phyloP scores from a whole-genome alignment of 2,113 vertebrate genomes.

The Passer montanus region DNA sequence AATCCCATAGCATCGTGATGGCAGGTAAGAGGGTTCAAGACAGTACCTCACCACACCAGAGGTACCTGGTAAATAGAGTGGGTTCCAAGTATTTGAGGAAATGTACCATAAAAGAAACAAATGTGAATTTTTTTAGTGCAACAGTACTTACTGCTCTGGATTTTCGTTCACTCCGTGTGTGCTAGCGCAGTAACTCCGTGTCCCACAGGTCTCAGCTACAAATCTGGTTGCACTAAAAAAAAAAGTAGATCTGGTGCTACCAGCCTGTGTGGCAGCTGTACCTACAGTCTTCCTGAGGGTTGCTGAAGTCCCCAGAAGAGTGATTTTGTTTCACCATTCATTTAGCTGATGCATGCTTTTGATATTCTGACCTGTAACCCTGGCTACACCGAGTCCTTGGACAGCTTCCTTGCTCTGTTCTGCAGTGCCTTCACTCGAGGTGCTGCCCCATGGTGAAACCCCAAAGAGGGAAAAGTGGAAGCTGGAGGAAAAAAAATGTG shows the following conservation, averaged over 20 bases:
- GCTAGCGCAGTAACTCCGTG: slow-evolving; percentile 43
- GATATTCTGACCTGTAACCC: slow-evolving; percentile 51
- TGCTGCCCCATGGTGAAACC: slow-evolving; percentile 58
- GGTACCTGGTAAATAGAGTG: not conserved
- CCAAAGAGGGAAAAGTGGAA: slow-evolving; percentile 9
- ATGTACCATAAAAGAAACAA: not conserved
- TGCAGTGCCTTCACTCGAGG: slow-evolving; percentile 47
- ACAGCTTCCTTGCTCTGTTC: slow-evolving; percentile 51
- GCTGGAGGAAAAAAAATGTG: slow-evolving; percentile 60
- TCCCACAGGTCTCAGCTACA: slow-evolving; percentile 43
- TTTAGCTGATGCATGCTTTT: slow-evolving; percentile 67
- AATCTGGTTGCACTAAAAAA: slow-evolving; percentile 36
- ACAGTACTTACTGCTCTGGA: slow-evolving; percentile 31
- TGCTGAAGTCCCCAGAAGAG: slow-evolving; percentile 31
- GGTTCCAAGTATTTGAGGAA: slow-evolving; percentile 9
- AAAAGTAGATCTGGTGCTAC: slow-evolving; percentile 19
- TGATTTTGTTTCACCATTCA: slow-evolving; percentile 19
- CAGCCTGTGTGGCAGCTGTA: slow-evolving; percentile 53
- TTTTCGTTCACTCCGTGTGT: slow-evolving; percentile 47
- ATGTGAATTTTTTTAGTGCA: slow-evolving; percentile 40
- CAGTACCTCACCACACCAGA: slow-evolving; percentile 18
- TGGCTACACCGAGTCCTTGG: slow-evolving; percentile 21
- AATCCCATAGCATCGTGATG: slow-evolving; percentile 51
- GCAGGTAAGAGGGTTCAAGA: slow-evolving; percentile 33
- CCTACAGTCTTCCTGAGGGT: slow-evolving; percentile 60